Conservation (phyloP, 1,140 invertebrate species). For the Triops longicaudatus region DNA sequence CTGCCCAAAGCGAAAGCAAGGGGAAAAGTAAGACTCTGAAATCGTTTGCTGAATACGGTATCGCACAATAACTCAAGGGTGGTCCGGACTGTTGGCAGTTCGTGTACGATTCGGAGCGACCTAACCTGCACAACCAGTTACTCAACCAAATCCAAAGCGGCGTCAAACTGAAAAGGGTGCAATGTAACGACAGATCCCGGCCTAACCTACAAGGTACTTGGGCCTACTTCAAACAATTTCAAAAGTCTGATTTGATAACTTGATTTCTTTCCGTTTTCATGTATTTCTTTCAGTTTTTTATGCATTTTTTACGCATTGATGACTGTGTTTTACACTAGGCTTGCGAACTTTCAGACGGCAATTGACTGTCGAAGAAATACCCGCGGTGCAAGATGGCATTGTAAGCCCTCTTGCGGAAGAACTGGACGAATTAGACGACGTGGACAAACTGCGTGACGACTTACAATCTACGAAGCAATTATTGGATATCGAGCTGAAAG, state of each 20-base stretch:
- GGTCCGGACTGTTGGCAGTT: constrained; percentile 47
- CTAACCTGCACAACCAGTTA: constrained; percentile 68
- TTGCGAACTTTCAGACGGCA: constrained; percentile 76
- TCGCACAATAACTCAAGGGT: constrained; percentile 4
- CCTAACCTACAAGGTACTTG: constrained; percentile 60
- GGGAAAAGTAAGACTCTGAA: constrained; percentile 43
- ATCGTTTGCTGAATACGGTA: constrained; percentile 19
- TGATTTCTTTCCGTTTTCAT: background rate
- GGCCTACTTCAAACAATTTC: too few species aligned
- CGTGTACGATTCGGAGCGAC: constrained; percentile 71
- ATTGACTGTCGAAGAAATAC: constrained; percentile 54
- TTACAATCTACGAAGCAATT: constrained; percentile 84
- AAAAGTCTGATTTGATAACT: constrained; percentile 3
- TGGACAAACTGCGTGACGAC: constrained; percentile 81
- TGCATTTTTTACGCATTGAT: too few species aligned
- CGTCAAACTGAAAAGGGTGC: constrained; percentile 62
- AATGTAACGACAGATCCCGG: constrained; percentile 75
- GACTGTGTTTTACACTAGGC: constrained; percentile 42
- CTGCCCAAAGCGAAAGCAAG: constrained; percentile 56
- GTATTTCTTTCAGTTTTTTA: too few species aligned
- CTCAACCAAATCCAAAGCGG: constrained; percentile 74
- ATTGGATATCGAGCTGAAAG: constrained; percentile 71
- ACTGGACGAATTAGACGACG: constrained; percentile 75
- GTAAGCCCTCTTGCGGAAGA: constrained; percentile 41
- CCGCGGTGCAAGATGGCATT: constrained; percentile 42